A percentile compares a stretch with the other conserved stretches of the same genome.
Conservation (phyloP, 2,888 invertebrate genomes). For the Scaptomyza cyrtandrae region DNA sequence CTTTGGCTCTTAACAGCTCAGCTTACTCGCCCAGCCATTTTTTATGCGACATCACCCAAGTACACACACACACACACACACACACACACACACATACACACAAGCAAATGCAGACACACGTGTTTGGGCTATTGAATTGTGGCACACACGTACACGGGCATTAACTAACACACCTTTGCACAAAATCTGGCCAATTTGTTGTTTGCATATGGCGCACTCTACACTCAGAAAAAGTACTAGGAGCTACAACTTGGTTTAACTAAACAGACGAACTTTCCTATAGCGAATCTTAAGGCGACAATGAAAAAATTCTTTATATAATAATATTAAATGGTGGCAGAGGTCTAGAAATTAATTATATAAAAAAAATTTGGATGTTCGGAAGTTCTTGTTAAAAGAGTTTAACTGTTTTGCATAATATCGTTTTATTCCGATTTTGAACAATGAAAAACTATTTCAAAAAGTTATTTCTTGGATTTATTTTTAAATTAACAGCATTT, state of each 20-base stretch:
- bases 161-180: conserved; percentile 40
- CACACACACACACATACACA: conserved; percentile 8
- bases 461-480: too few relatives aligned
- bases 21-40: conserved; percentile 50
- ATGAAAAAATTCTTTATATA: too few relatives aligned
- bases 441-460: too few relatives aligned
- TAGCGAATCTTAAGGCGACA: too few relatives aligned
- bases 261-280: too few relatives aligned
- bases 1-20: background rate
- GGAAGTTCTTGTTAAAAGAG: too few relatives aligned
- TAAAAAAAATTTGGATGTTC: too few relatives aligned
- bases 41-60: conserved; percentile 44
- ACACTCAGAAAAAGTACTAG: background rate
- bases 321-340: too few relatives aligned
- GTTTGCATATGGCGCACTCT: conserved; percentile 44
- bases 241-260: background rate
- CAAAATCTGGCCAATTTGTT: conserved; percentile 54
- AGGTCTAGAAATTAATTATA: too few relatives aligned
- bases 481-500: too few relatives aligned
- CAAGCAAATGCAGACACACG: conserved; percentile 1
- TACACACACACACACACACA: conserved; percentile 1
- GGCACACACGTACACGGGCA: conserved; percentile 17
- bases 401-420: too few relatives aligned
- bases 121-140: conserved; percentile 32
- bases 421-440: too few relatives aligned